Evolutionary conservation across 1,140 invertebrate species (phyloP).

Genomic region (Agraylea sexmaculata): DNA sequence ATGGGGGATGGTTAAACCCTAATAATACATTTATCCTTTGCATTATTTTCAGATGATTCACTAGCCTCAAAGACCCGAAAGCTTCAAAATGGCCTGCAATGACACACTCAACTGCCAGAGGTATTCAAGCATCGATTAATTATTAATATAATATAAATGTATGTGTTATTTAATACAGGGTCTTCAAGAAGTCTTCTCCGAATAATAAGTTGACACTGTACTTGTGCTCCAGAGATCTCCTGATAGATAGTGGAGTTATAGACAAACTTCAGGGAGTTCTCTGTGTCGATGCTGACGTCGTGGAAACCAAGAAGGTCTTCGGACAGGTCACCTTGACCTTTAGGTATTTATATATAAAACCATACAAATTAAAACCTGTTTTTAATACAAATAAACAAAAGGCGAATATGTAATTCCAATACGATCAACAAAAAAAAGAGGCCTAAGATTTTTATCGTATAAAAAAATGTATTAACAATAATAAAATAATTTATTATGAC

Average conservation of each 20-base stretch:
- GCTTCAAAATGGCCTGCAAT: constrained; percentile 11
- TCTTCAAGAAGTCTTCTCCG: constrained; percentile 58
- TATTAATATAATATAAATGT: neutral
- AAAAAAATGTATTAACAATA: too few relatives aligned
- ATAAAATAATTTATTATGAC: too few relatives aligned
- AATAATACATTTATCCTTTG: neutral
- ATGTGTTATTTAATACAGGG: constrained; percentile 24
- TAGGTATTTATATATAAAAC: too few relatives aligned
- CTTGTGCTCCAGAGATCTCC: constrained; percentile 62
- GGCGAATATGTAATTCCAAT: too few relatives aligned
- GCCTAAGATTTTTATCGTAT: too few relatives aligned
- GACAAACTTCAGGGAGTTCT: constrained; percentile 70
- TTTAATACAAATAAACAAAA: neutral
- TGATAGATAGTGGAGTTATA: constrained; percentile 56
- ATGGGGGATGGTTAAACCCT: too few relatives aligned
- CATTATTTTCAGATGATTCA: constrained; percentile 5
- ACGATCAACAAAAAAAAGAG: too few relatives aligned
- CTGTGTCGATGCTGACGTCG: constrained; percentile 62
- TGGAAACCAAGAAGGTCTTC: constrained; percentile 64
- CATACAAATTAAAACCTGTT: neutral
- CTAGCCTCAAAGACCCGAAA: neutral
- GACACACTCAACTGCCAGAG: constrained; percentile 18
- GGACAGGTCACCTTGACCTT: constrained; percentile 78
- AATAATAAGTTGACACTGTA: constrained; percentile 76
- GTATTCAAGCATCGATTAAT: constrained; percentile 8